Base-by-base conservation (phyloP, 2,113 vertebrate species). In the Pimephales promelas region DNA sequence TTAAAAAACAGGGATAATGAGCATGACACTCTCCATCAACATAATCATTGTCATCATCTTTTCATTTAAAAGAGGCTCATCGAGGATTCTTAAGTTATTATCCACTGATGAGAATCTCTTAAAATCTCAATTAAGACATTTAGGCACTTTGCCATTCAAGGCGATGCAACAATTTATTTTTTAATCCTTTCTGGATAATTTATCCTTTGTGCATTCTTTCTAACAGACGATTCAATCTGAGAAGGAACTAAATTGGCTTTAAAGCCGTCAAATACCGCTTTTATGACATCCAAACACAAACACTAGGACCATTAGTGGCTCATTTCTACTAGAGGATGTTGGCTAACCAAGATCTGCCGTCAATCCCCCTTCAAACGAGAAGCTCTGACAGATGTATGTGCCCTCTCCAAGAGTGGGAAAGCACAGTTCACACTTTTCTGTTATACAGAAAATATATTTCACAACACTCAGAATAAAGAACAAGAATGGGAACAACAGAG, bases 201-300 rank as follows among this genome's bases (percentile, higher is more conserved):
- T 47, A 24, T 85, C 77, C 78, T 61, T 57, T 61, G 64, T 24
- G 34, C 43, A 24, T 68, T 70, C 45, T 78, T 56, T 76, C 36
- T 61, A 64, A 66, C 62, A 70, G 70, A 83, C 13, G 71, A 61
- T 49, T 49, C 66, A 71, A 82, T 84, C 52, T 56, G 5, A 57
- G 68, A 79, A 64, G 78, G 31, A 24, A 76, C 40, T 79, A 79
- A 79, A 79, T 66, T 45, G 11, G 36, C 36, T 78, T 61, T 78
- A 75, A 74, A 59, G 52, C 57, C 81, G 81, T 86, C 72, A 64
- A 88, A 85, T 77, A 72, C n/a, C n/a, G 14, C 62, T 81, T 86
- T 77, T 45, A 70, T 68, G 81, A 72, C 70, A 80, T 49, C 2
- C 9, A 71, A 34, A 81, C 47, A 36, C 26, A 43, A 79, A 56